Conservation (phyloP, 2,797 vertebrate genomes). For the Setipinna tenuifilis region DNA sequence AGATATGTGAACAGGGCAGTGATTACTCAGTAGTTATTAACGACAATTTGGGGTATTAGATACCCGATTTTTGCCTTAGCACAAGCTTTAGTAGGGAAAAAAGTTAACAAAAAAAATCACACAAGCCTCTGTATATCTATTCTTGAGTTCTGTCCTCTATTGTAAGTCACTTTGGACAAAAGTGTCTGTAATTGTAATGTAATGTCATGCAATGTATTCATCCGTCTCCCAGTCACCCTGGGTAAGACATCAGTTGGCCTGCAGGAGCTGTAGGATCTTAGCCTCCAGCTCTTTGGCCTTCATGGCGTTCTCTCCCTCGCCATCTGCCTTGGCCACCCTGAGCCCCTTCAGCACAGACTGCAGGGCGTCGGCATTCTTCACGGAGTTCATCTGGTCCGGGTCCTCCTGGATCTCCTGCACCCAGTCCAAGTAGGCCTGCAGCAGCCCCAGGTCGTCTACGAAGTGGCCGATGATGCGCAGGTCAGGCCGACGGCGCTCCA, state of each 20-base stretch:
- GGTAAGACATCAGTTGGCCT: not conserved
- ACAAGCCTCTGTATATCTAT: no score
- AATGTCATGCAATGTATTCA: no score
- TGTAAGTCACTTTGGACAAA: no score
- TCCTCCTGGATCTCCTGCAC: conserved; percentile 70
- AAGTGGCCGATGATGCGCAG: conserved; percentile 70
- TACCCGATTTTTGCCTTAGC: no score
- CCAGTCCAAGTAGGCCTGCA: conserved; percentile 73
- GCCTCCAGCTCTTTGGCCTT: conserved; percentile 62
- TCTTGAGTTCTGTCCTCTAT: no score
- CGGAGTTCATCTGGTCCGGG: conserved; percentile 70
- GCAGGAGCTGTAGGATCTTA: conserved; percentile 61
- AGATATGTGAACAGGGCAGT: no score
- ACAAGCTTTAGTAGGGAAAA: no score
- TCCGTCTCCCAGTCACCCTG: no score
- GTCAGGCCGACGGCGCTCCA: conserved; percentile 51
- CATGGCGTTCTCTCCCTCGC: conserved; percentile 47
- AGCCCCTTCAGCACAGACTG: conserved; percentile 66
- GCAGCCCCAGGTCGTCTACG: conserved; percentile 65
- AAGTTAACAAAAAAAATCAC: no score
- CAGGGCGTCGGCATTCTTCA: conserved; percentile 70
- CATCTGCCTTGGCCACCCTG: conserved; percentile 30
- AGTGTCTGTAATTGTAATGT: no score
- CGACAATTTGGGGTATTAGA: no score
- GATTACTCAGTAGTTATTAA: no score